Percentiles rank a stretch among this genome's conserved stretches.
Conservation (phyloP, 1,140 invertebrate species). For the Hesperophylax magnus region DNA sequence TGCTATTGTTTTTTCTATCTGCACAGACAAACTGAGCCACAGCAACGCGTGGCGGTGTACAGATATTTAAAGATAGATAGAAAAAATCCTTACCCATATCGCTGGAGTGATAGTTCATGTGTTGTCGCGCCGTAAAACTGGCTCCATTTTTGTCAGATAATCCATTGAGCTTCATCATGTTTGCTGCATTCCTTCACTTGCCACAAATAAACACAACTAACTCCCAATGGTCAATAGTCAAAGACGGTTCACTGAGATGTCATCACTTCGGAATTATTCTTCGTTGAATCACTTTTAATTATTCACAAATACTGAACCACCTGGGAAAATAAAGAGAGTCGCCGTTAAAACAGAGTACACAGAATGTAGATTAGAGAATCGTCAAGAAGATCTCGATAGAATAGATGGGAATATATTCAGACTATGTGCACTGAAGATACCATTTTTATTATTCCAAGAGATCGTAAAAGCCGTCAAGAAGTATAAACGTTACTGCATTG, state of each 20-base stretch:
- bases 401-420: no score
- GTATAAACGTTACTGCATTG: no score
- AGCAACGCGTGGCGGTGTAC: no score
- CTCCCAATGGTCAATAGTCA: neutral
- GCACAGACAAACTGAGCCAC: no score
- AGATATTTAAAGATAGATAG: no score
- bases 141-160: slow-evolving; percentile 50
- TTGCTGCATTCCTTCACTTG: slow-evolving; percentile 29
- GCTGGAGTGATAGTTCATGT: slow-evolving; percentile 44
- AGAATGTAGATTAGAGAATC: no score
- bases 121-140: slow-evolving; percentile 40
- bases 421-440: no score
- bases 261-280: neutral
- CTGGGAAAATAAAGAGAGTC: neutral
- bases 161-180: slow-evolving; percentile 55
- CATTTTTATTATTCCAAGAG: no score
- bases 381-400: no score
- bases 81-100: slow-evolving; percentile 54
- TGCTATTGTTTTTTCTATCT: no score
- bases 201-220: slow-evolving; percentile 13
- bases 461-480: no score
- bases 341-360: no score
- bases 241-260: slow-evolving; percentile 16
- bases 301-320: slow-evolving; percentile 13
- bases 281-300: slow-evolving; percentile 22